Evolutionary conservation across 2,888 invertebrate genomes (phyloP).

Genomic region (Drosophila sordidula): DNA sequence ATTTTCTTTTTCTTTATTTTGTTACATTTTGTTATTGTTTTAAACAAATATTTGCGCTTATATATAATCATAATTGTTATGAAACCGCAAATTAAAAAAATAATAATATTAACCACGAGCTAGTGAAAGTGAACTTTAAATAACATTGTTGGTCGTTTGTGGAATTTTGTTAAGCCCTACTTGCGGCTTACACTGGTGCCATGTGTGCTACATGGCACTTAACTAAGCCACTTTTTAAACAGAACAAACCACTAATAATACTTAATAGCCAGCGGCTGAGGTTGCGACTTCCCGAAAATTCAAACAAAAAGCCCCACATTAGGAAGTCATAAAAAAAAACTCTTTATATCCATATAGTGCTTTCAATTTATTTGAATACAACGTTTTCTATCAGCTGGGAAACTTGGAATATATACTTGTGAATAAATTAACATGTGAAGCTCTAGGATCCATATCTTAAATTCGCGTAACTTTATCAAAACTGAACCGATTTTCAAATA

Average conservation of each 20-base stretch:
- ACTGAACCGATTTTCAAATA: no score
- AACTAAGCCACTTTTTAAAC: slow-evolving; percentile 12
- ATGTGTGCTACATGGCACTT: slow-evolving; percentile 18
- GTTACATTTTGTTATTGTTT: slow-evolving; percentile 37
- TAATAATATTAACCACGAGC: slow-evolving; percentile 1
- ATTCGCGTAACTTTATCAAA: no score
- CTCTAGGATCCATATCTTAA: no score
- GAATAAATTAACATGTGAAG: no score
- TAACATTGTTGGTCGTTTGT: slow-evolving; percentile 37
- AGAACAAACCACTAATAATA: slow-evolving; percentile 31
- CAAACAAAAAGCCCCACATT: background rate
- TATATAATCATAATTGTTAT: slow-evolving; percentile 45
- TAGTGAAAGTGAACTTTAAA: slow-evolving; percentile 60
- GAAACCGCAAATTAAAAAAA: slow-evolving; percentile 35
- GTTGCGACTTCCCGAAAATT: slow-evolving; percentile 4
- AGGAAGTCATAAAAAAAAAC: background rate
- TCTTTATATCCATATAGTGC: background rate
- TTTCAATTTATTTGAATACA: no score
- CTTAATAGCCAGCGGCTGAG: slow-evolving; percentile 1
- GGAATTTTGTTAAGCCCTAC: slow-evolving; percentile 30
- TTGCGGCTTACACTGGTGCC: slow-evolving; percentile 13
- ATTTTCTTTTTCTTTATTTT: slow-evolving; percentile 1
- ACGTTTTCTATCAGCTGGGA: no score
- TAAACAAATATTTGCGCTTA: slow-evolving; percentile 31
- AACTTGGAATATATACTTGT: no score